Evolutionary conservation across 1,140 invertebrate species (phyloP).

Genomic region (Heterodera carotae): DNA sequence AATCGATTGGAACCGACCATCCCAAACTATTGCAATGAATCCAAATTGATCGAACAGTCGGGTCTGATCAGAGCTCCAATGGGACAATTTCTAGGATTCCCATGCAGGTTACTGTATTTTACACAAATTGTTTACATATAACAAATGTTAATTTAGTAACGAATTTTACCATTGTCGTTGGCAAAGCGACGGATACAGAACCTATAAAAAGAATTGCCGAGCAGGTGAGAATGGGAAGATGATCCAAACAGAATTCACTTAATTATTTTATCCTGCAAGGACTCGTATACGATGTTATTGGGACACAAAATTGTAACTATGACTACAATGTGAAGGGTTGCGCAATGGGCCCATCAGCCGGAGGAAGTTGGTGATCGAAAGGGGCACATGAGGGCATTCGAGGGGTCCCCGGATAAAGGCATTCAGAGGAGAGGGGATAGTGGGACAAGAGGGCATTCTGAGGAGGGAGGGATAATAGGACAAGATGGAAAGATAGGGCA

Average conservation of each 20-base stretch:
- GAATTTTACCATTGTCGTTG: constrained; percentile 65
- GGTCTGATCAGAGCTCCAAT: constrained; percentile 52
- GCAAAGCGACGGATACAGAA: constrained; percentile 61
- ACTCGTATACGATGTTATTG: constrained; percentile 59
- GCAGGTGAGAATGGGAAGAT: constrained; percentile 40
- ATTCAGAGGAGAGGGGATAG: no score
- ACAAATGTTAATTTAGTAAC: constrained; percentile 23
- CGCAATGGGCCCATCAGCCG: constrained; percentile 39
- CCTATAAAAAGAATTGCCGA: constrained; percentile 60
- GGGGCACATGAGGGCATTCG: not conserved
- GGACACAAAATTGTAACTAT: constrained; percentile 65
- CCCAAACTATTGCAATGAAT: constrained; percentile 60
- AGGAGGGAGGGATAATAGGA: no score
- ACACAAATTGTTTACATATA: not conserved
- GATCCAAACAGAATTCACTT: not conserved
- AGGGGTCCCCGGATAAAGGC: no score
- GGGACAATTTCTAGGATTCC: constrained; percentile 61
- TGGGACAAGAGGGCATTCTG: no score
- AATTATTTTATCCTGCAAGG: constrained; percentile 32
- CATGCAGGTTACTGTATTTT: constrained; percentile 40
- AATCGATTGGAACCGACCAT: constrained; percentile 40
- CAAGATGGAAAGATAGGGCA: no score
- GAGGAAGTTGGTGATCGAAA: not conserved
- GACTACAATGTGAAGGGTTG: constrained; percentile 65
- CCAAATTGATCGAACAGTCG: constrained; percentile 38